A percentile compares a stretch with the other conserved stretches of the same genome.
Evolutionary conservation across 2,888 invertebrate species (phyloP).

Genomic region (Drosophila mayaguana): DNA sequence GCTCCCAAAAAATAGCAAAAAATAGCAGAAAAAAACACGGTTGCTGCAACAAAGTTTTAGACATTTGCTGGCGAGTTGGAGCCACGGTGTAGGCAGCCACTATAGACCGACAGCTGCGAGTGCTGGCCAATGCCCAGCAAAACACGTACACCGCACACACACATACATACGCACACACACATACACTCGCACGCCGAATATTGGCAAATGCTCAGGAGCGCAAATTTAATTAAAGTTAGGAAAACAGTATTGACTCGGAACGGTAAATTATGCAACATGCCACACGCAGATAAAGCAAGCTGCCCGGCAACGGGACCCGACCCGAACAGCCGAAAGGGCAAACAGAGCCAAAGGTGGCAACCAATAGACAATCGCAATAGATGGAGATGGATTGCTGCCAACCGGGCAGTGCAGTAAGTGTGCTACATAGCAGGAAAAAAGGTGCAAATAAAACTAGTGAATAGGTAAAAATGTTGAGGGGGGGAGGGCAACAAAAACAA

Average conservation of each 20-base stretch:
- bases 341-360: constrained; percentile 31
- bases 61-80: constrained; percentile 50
- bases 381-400: constrained; percentile 48
- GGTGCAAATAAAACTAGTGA: background rate
- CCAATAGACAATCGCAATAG: constrained; percentile 45
- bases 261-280: constrained; percentile 76
- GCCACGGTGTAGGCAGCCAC: constrained; percentile 47
- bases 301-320: constrained; percentile 8
- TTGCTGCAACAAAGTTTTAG: constrained; percentile 53
- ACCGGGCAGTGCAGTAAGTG: constrained; percentile 10
- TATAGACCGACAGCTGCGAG: constrained; percentile 15
- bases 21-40: background rate
- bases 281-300: constrained; percentile 58
- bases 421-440: constrained; percentile 6
- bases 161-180: background rate
- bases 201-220: constrained; percentile 61
- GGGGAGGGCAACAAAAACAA: background rate
- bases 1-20: background rate
- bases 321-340: constrained; percentile 31
- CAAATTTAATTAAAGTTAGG: constrained; percentile 77
- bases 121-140: background rate
- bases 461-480: constrained; percentile 15
- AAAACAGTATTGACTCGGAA: constrained; percentile 73
- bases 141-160: constrained; percentile 10
- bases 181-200: constrained; percentile 22